phyloP scores from a whole-genome alignment of 2,113 vertebrate species.

The Centrocercus urophasianus region DNA sequence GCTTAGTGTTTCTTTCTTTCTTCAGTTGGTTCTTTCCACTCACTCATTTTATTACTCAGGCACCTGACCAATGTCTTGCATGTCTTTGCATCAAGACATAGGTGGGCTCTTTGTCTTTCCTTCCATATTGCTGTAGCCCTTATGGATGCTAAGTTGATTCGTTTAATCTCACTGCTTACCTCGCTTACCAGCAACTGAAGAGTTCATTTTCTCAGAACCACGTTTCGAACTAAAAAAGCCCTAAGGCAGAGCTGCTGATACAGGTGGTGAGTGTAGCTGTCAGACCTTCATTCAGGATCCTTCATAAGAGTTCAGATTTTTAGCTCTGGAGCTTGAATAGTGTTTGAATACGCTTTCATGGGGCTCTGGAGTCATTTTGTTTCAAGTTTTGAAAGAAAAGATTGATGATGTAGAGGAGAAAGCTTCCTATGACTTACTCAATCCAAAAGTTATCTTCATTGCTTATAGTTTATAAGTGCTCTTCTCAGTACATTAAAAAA shows the following conservation, averaged over 20 bases:
- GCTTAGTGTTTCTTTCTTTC: neutral
- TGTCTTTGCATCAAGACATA: constrained; percentile 1
- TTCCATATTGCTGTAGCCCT: neutral
- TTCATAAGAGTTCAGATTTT: neutral
- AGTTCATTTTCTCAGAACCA: neutral
- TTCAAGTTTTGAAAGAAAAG: neutral
- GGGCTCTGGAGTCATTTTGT: neutral
- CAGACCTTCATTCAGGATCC: neutral
- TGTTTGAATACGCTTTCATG: neutral
- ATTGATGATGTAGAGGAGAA: neutral
- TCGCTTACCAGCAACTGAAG: neutral
- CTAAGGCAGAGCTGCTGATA: neutral
- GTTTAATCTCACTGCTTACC: neutral
- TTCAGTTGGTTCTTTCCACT: neutral
- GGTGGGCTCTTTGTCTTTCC: neutral
- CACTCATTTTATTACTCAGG: neutral
- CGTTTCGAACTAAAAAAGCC: neutral
- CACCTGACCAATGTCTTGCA: neutral
- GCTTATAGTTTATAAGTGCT: fast-evolving
- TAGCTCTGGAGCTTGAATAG: neutral
- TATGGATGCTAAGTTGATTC: neutral
- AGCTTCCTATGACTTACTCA: neutral
- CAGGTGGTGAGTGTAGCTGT: neutral
- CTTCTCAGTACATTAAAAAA: neutral
- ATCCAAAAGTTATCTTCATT: neutral